A percentile compares a stretch with the other conserved stretches of the same genome.
Evolutionary conservation across 2,888 invertebrate species (phyloP).

Genomic region (Pasiphila rectangulata): DNA sequence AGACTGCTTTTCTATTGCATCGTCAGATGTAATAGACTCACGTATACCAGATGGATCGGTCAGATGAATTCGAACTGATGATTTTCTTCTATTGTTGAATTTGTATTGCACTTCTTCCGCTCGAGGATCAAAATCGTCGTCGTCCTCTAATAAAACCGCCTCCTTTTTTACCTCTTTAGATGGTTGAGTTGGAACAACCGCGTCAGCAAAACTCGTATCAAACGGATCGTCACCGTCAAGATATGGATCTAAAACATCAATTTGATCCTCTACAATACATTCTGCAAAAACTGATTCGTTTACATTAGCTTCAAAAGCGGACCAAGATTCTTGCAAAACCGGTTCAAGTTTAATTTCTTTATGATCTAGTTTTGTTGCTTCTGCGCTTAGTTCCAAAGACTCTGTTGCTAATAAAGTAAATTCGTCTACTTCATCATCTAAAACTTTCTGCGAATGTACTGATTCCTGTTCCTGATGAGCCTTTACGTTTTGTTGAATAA

Average conservation of each 20-base stretch:
- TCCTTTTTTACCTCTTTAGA: slow-evolving; percentile 70
- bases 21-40: slow-evolving; percentile 79
- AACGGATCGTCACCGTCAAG: slow-evolving; percentile 88
- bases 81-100: slow-evolving; percentile 71
- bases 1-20: slow-evolving; percentile 56
- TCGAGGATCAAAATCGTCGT: slow-evolving; percentile 83
- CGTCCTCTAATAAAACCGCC: slow-evolving; percentile 64
- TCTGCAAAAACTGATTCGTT: slow-evolving; percentile 71
- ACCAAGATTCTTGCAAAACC: slow-evolving; percentile 81
- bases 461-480: slow-evolving; percentile 36
- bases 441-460: slow-evolving; percentile 27
- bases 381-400: slow-evolving; percentile 83
- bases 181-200: slow-evolving; percentile 80
- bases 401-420: slow-evolving; percentile 89
- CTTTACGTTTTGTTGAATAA: slow-evolving; percentile 69
- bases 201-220: slow-evolving; percentile 91
- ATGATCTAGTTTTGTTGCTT: slow-evolving; percentile 69
- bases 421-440: slow-evolving; percentile 87
- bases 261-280: slow-evolving; percentile 70
- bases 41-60: slow-evolving; percentile 83
- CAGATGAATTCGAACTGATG: slow-evolving; percentile 82
- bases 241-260: slow-evolving; percentile 70
- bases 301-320: slow-evolving; percentile 83
- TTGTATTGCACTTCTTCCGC: slow-evolving; percentile 78
- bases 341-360: slow-evolving; percentile 64